Evolutionary conservation across 2,797 vertebrate genomes (phyloP).

Genomic region (Cossypha dichroa): DNA sequence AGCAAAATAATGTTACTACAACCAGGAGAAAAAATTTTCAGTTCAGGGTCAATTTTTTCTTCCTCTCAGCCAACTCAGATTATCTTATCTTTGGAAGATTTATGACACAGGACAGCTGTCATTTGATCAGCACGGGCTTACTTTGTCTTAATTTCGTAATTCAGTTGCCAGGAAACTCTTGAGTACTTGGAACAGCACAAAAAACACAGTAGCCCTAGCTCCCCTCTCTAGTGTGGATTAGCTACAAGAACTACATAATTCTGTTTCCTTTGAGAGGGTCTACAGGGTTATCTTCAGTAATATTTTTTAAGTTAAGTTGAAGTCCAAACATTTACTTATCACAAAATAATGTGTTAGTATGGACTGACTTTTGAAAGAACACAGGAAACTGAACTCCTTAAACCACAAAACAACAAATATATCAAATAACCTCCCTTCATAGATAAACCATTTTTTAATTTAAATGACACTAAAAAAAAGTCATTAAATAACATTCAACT

Average conservation of each 20-base stretch:
- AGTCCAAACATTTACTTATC: not conserved
- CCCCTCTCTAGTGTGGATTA: not conserved
- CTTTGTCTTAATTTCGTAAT: not conserved
- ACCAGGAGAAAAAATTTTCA: not conserved
- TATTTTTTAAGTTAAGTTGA: not conserved
- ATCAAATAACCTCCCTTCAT: not conserved
- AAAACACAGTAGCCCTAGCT: not conserved
- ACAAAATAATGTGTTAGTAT: not conserved
- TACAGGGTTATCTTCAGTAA: not conserved
- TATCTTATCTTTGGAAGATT: not conserved
- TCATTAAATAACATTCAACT: not conserved
- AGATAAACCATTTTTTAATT: not conserved
- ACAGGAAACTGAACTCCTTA: not conserved
- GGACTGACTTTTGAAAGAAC: not conserved
- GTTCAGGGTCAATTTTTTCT: not conserved
- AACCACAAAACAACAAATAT: not conserved
- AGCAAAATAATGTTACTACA: not conserved
- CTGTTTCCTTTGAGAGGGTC: not conserved
- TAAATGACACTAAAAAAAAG: not conserved
- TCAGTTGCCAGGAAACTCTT: not conserved
- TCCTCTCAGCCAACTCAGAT: not conserved
- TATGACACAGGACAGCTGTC: not conserved
- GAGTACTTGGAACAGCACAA: not conserved
- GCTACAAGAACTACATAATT: not conserved
- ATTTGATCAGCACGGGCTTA: not conserved